These are phyloP conservation scores for Stegodyphus mimosarum DNA, from an alignment of 1,140 invertebrate genomes.

Conservation along the genomic window DNA sequence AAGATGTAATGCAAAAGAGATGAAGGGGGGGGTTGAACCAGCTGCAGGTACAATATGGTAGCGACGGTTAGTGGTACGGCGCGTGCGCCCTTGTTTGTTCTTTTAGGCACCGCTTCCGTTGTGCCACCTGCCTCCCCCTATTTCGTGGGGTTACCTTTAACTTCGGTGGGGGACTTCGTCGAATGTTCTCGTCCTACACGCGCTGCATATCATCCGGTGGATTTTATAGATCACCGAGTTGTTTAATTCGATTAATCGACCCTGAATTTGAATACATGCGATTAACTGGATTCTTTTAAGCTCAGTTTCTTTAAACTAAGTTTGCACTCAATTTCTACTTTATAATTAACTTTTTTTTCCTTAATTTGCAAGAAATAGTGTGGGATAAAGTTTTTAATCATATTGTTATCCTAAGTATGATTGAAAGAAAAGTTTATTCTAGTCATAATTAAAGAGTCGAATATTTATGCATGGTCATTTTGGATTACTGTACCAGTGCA, in stretches of 20 bases:
- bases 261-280: neutral
- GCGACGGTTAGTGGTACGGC: slow-evolving; percentile 49
- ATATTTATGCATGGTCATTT: too few species aligned
- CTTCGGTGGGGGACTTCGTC: too few species aligned
- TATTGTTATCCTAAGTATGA: too few species aligned
- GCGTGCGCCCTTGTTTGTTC: slow-evolving; percentile 49
- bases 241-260: neutral
- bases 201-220: neutral
- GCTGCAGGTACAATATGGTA: slow-evolving; percentile 58
- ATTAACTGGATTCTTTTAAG: neutral
- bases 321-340: neutral
- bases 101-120: slow-evolving; percentile 53
- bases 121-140: slow-evolving; percentile 29
- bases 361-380: too few species aligned
- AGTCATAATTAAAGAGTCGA: too few species aligned
- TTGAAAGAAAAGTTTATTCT: too few species aligned
- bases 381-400: too few species aligned
- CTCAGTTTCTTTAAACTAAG: too few species aligned
- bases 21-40: slow-evolving; percentile 7
- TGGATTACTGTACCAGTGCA: too few species aligned
- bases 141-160: too few species aligned
- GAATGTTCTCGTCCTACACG: neutral
- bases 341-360: too few species aligned
- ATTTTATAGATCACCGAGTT: neutral
- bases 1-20: slow-evolving; percentile 2